A percentile compares a stretch with the other conserved stretches of the same genome.
phyloP scores from a whole-genome alignment of 2,113 vertebrate species.

The Seriola aureovittata region DNA sequence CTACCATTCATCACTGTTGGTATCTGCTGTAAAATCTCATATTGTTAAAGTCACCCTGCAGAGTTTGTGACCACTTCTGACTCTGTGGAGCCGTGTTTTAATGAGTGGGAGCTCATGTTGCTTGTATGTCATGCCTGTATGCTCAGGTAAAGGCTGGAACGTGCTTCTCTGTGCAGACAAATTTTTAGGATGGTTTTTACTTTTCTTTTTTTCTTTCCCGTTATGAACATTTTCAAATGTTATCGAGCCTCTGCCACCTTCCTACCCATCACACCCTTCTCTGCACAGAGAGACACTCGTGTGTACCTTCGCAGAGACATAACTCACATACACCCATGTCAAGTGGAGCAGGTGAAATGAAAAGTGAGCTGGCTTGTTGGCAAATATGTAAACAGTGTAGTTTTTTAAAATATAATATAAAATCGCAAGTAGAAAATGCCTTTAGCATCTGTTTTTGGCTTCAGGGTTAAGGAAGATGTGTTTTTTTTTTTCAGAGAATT shows the following conservation, averaged over 20 bases:
- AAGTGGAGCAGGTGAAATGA: slow-evolving; percentile 1
- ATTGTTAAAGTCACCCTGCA: neutral
- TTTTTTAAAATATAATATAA: neutral
- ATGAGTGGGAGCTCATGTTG: neutral
- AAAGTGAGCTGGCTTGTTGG: neutral
- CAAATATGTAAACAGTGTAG: neutral
- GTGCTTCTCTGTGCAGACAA: no score
- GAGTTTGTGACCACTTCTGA: neutral
- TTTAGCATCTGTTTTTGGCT: neutral
- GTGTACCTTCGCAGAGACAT: neutral
- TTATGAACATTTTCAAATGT: no score
- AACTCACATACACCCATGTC: neutral
- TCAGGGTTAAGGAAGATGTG: neutral
- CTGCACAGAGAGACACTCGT: neutral
- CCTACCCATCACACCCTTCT: neutral
- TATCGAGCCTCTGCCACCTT: neutral
- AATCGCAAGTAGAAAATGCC: neutral
- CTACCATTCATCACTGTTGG: neutral
- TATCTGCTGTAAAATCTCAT: neutral
- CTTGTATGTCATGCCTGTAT: neutral
- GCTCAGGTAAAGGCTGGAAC: neutral
- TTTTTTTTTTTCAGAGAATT: neutral
- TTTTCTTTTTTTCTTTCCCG: no score
- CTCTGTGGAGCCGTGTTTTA: neutral
- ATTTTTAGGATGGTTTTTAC: no score